phyloP scores from a whole-genome alignment of 2,888 invertebrate genomes.

The Parapristionchus giblindavisi region DNA sequence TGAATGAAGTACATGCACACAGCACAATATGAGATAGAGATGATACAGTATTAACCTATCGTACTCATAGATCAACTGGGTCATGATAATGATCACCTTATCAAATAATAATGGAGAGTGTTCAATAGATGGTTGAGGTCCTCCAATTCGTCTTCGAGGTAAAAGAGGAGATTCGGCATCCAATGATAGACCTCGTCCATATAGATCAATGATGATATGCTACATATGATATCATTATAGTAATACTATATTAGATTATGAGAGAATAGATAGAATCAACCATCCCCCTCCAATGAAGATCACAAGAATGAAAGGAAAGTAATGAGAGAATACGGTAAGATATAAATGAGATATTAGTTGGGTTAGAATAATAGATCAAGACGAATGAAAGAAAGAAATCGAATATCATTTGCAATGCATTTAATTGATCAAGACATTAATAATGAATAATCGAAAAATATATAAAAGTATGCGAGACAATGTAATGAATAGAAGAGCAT shows the following conservation, averaged over 20 bases:
- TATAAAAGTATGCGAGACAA: neutral
- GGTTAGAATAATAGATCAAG: neutral
- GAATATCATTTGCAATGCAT: too few species aligned
- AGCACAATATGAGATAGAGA: neutral
- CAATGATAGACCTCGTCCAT: conserved; percentile 66
- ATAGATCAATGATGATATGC: conserved; percentile 58
- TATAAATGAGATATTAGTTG: neutral
- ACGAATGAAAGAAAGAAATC: too few species aligned
- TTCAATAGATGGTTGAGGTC: conserved; percentile 66
- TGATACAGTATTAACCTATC: too few species aligned
- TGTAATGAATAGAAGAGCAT: neutral
- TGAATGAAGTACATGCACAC: neutral
- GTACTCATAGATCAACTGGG: too few species aligned
- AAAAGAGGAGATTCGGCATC: conserved; percentile 63
- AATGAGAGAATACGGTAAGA: neutral
- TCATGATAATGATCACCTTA: too few species aligned
- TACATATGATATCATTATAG: conserved; percentile 39
- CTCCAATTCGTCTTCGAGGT: conserved; percentile 60
- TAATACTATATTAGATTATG: neutral
- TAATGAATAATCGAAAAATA: too few species aligned
- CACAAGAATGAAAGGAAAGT: neutral
- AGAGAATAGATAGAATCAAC: neutral
- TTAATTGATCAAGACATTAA: too few species aligned
- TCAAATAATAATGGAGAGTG: conserved; percentile 67
- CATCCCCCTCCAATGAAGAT: neutral